Conservation (phyloP, 1,140 invertebrate genomes). For the Brachionus paranguensis region DNA sequence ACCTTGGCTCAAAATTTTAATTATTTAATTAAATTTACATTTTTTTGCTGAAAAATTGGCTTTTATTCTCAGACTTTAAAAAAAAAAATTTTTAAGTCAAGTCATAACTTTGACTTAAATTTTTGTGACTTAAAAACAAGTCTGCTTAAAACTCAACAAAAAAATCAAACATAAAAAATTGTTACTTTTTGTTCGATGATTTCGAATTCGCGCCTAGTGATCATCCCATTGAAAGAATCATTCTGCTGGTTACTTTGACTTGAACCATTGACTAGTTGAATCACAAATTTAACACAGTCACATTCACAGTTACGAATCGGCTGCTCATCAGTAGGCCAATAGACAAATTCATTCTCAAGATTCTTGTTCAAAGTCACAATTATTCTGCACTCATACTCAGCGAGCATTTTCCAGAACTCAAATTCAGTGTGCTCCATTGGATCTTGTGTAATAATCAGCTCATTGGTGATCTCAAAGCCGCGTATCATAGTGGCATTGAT, state of each 20-base stretch:
- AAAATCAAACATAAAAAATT: background rate
- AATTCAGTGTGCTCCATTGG: slow-evolving; percentile 7
- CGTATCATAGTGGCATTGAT: slow-evolving; percentile 35
- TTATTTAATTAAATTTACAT: too few species aligned
- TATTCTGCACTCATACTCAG: slow-evolving; percentile 8
- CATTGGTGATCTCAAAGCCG: background rate
- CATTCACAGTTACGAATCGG: slow-evolving; percentile 3
- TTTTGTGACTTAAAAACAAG: too few species aligned
- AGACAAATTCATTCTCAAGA: slow-evolving; percentile 49
- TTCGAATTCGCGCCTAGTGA: background rate
- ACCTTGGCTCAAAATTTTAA: too few species aligned
- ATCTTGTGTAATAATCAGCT: slow-evolving; percentile 38
- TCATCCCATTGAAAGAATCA: background rate
- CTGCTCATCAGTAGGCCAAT: slow-evolving; percentile 8
- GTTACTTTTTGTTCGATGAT: slow-evolving; percentile 10
- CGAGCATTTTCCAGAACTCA: slow-evolving; percentile 37
- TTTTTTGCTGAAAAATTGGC: too few species aligned
- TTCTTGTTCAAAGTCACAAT: slow-evolving; percentile 48
- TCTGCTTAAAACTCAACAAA: too few species aligned
- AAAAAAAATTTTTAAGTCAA: too few species aligned
- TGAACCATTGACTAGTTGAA: background rate
- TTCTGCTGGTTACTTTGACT: background rate
- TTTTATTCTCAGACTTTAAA: too few species aligned
- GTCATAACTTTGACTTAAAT: too few species aligned
- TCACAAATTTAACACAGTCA: slow-evolving; percentile 22